A percentile compares a stretch with the other conserved stretches of the same genome.
Conservation (phyloP, 2,797 vertebrate species). For the Gymnocypris eckloni region DNA sequence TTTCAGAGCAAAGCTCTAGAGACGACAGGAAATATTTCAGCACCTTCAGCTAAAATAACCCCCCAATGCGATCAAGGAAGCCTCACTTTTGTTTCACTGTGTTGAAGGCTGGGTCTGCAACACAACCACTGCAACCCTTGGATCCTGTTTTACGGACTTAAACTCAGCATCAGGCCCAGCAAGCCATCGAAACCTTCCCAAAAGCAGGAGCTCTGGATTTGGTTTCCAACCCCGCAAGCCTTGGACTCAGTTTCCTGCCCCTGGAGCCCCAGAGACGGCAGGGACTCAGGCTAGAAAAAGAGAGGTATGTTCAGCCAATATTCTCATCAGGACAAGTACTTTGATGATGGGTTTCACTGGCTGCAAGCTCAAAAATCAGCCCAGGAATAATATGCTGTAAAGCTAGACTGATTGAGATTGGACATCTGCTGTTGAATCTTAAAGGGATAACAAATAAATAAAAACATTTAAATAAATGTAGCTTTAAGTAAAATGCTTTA, state of each 20-base stretch:
- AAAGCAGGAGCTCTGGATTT: conserved; percentile 47
- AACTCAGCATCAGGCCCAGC: conserved; percentile 31
- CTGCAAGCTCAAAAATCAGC: conserved; percentile 24
- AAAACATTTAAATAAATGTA: not conserved
- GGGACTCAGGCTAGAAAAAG: conserved; percentile 41
- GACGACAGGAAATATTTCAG: conserved; percentile 35
- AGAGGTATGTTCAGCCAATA: conserved; percentile 43
- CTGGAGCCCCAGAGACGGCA: conserved; percentile 49
- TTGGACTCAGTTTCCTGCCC: conserved; percentile 47
- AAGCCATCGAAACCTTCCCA: conserved; percentile 33
- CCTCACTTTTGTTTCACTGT: conserved; percentile 17
- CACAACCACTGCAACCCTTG: conserved; percentile 46
- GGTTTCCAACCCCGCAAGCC: conserved; percentile 50
- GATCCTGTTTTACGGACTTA: conserved; percentile 49
- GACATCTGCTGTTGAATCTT: conserved; percentile 22
- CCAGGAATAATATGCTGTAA: conserved; percentile 25
- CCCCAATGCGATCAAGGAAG: conserved; percentile 6
- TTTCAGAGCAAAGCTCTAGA: conserved; percentile 24
- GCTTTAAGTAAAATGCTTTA: no score
- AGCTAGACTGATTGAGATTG: conserved; percentile 3
- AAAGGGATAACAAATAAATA: not conserved
- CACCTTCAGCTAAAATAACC: conserved; percentile 5
- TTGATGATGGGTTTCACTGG: conserved; percentile 43
- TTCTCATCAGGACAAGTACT: conserved; percentile 45
- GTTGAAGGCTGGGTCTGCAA: conserved; percentile 35